Evolutionary conservation across 1,140 invertebrate genomes (phyloP).

Genomic region (Eurytemora carolleeae): DNA sequence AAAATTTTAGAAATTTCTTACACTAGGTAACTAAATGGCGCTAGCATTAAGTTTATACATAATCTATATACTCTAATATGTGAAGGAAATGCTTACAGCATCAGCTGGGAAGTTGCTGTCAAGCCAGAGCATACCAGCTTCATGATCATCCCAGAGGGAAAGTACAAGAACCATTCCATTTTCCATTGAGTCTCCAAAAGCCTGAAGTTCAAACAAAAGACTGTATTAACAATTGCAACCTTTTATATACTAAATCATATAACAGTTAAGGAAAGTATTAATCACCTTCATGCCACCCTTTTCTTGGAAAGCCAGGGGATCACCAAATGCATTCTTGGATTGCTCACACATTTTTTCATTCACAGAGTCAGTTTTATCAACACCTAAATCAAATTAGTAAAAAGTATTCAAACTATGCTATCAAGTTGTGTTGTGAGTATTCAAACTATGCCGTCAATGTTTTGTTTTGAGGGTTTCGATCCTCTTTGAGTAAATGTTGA

Average conservation of each 20-base stretch:
- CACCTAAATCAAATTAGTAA: constrained; percentile 15
- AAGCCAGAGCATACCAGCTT: constrained; percentile 19
- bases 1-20: too few species aligned
- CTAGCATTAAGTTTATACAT: neutral
- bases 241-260: too few species aligned
- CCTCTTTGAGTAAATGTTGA: too few species aligned
- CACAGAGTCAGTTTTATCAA: constrained; percentile 17
- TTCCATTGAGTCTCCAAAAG: constrained; percentile 18
- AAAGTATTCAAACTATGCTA: too few species aligned
- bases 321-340: constrained; percentile 17
- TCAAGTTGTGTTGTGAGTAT: too few species aligned
- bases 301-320: constrained; percentile 15
- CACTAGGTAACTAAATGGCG: neutral
- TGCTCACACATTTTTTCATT: constrained; percentile 17
- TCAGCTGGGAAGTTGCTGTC: constrained; percentile 18
- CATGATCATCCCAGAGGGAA: constrained; percentile 20
- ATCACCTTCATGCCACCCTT: constrained; percentile 16
- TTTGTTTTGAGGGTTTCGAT: too few species aligned
- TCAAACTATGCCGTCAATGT: too few species aligned
- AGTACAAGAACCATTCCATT: constrained; percentile 18
- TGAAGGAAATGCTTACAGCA: neutral
- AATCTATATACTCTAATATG: neutral
- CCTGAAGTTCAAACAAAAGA: too few species aligned
- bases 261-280: too few species aligned
- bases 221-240: too few species aligned